Percentiles rank a stretch among this genome's conserved stretches.
These are phyloP conservation scores for Mungos mungo DNA, from an alignment of 2,113 vertebrate species.

Conservation along the genomic window DNA sequence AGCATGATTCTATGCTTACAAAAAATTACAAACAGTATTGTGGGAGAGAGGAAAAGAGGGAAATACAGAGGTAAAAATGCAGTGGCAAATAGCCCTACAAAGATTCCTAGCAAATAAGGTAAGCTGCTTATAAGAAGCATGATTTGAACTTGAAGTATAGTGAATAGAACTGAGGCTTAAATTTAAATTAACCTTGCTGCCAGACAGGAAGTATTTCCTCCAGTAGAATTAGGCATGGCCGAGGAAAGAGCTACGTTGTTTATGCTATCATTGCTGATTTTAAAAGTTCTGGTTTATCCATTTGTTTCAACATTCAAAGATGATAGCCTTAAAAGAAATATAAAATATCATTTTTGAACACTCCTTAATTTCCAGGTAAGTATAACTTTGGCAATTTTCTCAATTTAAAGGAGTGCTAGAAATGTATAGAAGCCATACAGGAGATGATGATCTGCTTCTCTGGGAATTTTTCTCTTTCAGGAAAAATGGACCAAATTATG, in stretches of 20 bases:
- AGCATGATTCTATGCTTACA: background rate
- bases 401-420: background rate
- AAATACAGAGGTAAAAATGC: background rate
- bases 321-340: background rate
- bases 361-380: conserved; percentile 35
- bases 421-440: background rate
- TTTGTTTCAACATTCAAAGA: conserved; percentile 45
- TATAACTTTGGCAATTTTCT: conserved; percentile 46
- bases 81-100: background rate
- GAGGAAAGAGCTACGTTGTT: background rate
- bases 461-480: background rate
- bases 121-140: background rate
- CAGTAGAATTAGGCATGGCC: background rate
- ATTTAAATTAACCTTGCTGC: background rate
- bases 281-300: conserved; percentile 35
- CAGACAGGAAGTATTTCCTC: background rate
- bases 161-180: background rate
- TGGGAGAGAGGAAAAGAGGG: background rate
- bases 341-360: conserved; percentile 22
- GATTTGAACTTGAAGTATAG: background rate
- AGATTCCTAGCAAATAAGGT: background rate
- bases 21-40: background rate
- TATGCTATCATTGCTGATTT: background rate
- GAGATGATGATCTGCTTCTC: background rate
- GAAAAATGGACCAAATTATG: conserved; percentile 47